Percentiles rank a stretch among this genome's conserved stretches.
Evolutionary conservation across 2,797 vertebrate genomes (phyloP).

Genomic region (Sebastes trivittatus): DNA sequence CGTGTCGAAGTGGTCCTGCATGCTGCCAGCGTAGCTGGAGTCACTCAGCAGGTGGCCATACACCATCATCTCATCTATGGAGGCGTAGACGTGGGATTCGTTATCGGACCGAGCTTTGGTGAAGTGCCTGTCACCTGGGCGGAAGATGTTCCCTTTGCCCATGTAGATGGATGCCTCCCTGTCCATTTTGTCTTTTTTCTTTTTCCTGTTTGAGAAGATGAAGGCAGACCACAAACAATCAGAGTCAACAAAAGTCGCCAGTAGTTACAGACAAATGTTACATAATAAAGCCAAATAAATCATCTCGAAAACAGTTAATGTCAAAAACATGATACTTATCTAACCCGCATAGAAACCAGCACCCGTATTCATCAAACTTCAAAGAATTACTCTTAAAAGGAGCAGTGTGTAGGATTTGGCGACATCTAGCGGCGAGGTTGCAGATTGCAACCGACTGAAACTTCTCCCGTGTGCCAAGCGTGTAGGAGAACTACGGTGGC

Average conservation of each 20-base stretch:
- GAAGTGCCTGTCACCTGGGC: constrained; percentile 78
- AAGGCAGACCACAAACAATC: background rate
- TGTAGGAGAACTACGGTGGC: no score
- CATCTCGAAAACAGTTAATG: background rate
- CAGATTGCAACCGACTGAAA: no score
- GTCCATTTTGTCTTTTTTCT: constrained; percentile 62
- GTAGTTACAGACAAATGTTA: background rate
- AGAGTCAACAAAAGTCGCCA: background rate
- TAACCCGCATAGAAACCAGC: background rate
- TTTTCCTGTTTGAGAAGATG: constrained; percentile 75
- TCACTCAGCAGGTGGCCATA: constrained; percentile 86
- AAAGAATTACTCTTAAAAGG: background rate
- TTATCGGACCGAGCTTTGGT: constrained; percentile 82
- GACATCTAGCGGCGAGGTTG: no score
- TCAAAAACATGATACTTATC: background rate
- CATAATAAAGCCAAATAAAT: background rate
- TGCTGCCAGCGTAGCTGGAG: constrained; percentile 46
- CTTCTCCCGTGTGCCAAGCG: accelerated
- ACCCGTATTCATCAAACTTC: background rate
- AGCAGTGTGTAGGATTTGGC: no score
- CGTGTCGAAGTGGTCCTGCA: constrained; percentile 55
- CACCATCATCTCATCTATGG: constrained; percentile 89
- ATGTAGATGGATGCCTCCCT: constrained; percentile 86
- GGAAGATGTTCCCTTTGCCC: constrained; percentile 82
- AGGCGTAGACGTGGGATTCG: constrained; percentile 90